A percentile compares a stretch with the other conserved stretches of the same genome.
phyloP scores from a whole-genome alignment of 1,140 invertebrate species.

The Copidosoma floridanum region DNA sequence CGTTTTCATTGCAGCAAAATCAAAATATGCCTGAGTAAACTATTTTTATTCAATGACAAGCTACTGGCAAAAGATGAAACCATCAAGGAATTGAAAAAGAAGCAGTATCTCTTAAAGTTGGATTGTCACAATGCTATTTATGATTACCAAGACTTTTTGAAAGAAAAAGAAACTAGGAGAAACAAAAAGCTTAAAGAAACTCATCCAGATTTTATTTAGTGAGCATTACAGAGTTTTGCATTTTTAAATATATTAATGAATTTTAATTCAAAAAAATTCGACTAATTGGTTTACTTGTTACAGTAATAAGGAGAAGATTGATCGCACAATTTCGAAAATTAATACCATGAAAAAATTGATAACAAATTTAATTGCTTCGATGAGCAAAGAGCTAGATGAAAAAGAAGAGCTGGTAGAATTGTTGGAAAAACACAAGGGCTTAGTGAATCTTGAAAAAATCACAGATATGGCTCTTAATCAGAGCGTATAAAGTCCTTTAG shows the following conservation, averaged over 20 bases:
- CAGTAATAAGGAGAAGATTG: slow-evolving; percentile 37
- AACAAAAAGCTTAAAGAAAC: slow-evolving; percentile 36
- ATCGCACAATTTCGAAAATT: slow-evolving; percentile 35
- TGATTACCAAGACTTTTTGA: slow-evolving; percentile 36
- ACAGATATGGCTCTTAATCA: slow-evolving; percentile 9
- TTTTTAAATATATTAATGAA: slow-evolving; percentile 1
- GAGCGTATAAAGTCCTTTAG: too few relatives aligned
- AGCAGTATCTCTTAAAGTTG: slow-evolving; percentile 33
- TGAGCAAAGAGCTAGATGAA: slow-evolving; percentile 16
- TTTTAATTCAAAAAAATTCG: slow-evolving; percentile 1
- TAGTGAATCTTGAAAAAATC: slow-evolving; percentile 32
- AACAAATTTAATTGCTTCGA: slow-evolving; percentile 38
- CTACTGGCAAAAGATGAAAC: slow-evolving; percentile 23
- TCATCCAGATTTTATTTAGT: slow-evolving; percentile 38
- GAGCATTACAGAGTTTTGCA: slow-evolving; percentile 10
- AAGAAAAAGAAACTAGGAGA: slow-evolving; percentile 29
- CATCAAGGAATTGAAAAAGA: slow-evolving; percentile 16
- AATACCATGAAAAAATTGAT: slow-evolving; percentile 44
- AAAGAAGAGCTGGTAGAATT: slow-evolving; percentile 29
- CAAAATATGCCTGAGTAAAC: slow-evolving; percentile 23
- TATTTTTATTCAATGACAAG: slow-evolving; percentile 34
- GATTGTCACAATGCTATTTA: slow-evolving; percentile 30
- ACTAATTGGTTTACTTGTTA: slow-evolving; percentile 21
- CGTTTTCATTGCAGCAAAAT: slow-evolving; percentile 13
- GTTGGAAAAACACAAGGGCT: slow-evolving; percentile 37